Percentiles rank a stretch among this genome's conserved stretches.
Evolutionary conservation across 2,888 invertebrate genomes (phyloP).

Genomic region (Sycophila texana): DNA sequence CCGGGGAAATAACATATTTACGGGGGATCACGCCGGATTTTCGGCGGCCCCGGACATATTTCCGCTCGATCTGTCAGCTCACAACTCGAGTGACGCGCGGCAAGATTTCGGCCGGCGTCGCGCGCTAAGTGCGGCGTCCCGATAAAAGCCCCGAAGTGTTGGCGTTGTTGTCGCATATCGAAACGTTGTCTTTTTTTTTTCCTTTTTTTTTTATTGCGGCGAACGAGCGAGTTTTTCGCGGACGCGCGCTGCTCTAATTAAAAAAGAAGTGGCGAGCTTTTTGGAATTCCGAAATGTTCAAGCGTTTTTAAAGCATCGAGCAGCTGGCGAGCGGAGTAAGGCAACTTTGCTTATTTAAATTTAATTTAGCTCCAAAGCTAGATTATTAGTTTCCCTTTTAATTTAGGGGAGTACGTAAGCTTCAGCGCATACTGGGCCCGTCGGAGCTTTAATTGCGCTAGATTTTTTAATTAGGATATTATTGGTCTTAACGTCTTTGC

Average conservation of each 20-base stretch:
- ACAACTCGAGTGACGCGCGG: background rate
- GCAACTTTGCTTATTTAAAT: constrained; percentile 30
- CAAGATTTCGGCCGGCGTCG: background rate
- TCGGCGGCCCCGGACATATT: background rate
- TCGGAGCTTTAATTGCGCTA: constrained; percentile 17
- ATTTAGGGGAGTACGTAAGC: background rate
- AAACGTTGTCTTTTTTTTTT: too few relatives aligned
- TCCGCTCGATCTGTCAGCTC: constrained; percentile 35
- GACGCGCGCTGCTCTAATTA: too few relatives aligned
- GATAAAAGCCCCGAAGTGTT: background rate
- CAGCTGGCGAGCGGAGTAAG: background rate
- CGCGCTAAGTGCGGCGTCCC: background rate
- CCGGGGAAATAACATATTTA: constrained; percentile 65
- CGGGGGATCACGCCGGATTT: constrained; percentile 28
- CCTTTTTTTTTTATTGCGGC: background rate
- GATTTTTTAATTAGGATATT: constrained; percentile 33
- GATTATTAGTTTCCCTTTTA: constrained; percentile 28
- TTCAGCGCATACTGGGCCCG: background rate
- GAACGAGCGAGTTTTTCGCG: background rate
- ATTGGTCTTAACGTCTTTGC: constrained; percentile 36
- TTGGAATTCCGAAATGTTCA: background rate
- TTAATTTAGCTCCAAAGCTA: constrained; percentile 24
- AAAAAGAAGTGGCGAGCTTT: background rate
- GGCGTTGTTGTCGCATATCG: background rate
- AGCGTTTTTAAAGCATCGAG: background rate